Base-by-base conservation (phyloP, 2,888 invertebrate genomes). In the Clepsis dumicolana region DNA sequence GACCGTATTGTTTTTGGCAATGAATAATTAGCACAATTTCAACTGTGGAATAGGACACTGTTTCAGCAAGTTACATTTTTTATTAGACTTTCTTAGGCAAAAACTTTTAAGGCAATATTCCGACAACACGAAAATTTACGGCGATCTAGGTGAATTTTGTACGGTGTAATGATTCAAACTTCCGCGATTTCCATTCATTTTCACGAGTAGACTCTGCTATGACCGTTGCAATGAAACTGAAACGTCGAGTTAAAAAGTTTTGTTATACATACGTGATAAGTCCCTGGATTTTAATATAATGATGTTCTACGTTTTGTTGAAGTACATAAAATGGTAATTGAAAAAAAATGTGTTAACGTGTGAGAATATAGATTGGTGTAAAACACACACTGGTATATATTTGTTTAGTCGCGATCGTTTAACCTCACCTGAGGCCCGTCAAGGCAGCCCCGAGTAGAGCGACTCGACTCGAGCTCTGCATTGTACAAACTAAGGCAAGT, bases 401-500 rank as follows among this genome's bases (percentile, higher is more conserved):
- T 21, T 1, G 21, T 18, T 50, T 21, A 25, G 41, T 27, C 44
- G 27, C 59, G 4, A 52, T 53, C n/a, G 14, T 24, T 14, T 70
- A 64, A 65, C 59, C 83, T 87, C 77, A 92, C 93, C 92, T 91
- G 76, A 91, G 79, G 80, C 84, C 80, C 73, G 83, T 83, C 78
- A 91, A 79, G 77, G 87, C 80, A 78, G 82, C 87, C 75, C 78
- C 78, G 78, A 73, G 75, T 80, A 83, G 81, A 79, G 85, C 92
- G 92, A 90, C 92, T 88, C 83, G 71, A 81, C 91, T 84, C 89
- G 85, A 85, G 90, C 89, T 85, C 88, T 78, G 82, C 92, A 92
- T 91, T 86, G 81, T 91, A 77, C 71, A 75, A 85, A 93, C 93
- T 93, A 90, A 90, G 78, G 76, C 80, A 78, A 80, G 72, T 70